phyloP scores from a whole-genome alignment of 2,113 vertebrate species.

The Melospiza melodia region DNA sequence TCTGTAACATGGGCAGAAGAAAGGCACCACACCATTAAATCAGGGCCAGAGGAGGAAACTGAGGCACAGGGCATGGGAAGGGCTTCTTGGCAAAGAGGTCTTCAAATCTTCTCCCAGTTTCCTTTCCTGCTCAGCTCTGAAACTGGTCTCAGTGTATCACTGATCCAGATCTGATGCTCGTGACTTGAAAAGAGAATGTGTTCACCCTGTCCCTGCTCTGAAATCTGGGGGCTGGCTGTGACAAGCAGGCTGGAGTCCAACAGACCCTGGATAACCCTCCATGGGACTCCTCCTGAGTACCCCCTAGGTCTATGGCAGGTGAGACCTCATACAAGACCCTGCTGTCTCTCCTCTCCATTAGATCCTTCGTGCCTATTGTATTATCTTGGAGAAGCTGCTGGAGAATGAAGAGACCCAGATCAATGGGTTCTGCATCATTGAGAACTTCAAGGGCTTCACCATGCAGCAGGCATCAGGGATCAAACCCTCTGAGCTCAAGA shows the following conservation, averaged over 20 bases:
- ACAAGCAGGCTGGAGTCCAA: not conserved
- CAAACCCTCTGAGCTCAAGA: conserved; percentile 91
- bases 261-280: not conserved
- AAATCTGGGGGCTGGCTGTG: not conserved
- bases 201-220: not conserved
- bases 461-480: conserved; percentile 96
- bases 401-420: conserved; percentile 98
- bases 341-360: conserved; percentile 38
- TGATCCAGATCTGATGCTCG: not conserved
- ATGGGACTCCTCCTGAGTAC: not conserved
- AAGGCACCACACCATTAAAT: not conserved
- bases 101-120: not conserved
- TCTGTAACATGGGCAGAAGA: not conserved
- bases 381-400: conserved; percentile 93
- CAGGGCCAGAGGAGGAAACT: not conserved
- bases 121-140: not conserved
- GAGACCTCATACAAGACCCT: not conserved
- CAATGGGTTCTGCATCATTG: conserved; percentile 95
- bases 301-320: not conserved
- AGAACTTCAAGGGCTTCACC: conserved; percentile 97
- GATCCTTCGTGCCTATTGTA: conserved; percentile 94
- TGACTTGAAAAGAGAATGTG: rapidly evolving
- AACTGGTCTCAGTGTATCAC: not conserved
- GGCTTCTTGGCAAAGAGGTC: not conserved
- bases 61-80: not conserved